Percentiles rank a stretch among this genome's conserved stretches.
phyloP scores from a whole-genome alignment of 2,888 invertebrate genomes.

The Trichopoda pennipes region DNA sequence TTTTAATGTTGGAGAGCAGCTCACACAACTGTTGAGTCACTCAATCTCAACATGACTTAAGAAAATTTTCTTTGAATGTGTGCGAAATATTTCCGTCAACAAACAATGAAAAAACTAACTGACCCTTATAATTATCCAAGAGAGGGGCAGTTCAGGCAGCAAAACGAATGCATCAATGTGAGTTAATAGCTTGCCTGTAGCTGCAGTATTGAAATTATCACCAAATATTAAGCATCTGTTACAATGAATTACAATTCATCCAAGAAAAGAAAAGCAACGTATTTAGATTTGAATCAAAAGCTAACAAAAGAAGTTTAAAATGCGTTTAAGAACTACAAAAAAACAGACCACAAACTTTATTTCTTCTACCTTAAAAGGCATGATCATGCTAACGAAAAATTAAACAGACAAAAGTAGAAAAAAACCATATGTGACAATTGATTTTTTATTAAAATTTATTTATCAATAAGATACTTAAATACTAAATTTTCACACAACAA shows the following conservation, averaged over 20 bases:
- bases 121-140: conserved; percentile 40
- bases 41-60: conserved; percentile 10
- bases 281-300: conserved; percentile 11
- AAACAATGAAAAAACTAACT: conserved; percentile 35
- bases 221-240: conserved; percentile 61
- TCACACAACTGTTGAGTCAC: conserved; percentile 17
- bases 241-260: not conserved
- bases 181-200: conserved; percentile 33
- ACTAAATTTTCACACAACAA: not conserved
- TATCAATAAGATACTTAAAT: no score
- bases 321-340: conserved; percentile 48
- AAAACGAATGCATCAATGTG: not conserved
- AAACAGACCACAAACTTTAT: conserved; percentile 45
- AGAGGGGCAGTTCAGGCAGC: not conserved
- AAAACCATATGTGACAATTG: conserved; percentile 57
- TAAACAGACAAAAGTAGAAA: not conserved
- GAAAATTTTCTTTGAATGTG: conserved; percentile 18
- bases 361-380: not conserved
- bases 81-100: conserved; percentile 65
- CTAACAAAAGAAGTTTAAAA: conserved; percentile 42
- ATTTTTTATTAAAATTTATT: not conserved
- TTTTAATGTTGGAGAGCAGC: not conserved
- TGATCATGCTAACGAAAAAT: conserved; percentile 25
- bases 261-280: not conserved
- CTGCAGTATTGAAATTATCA: conserved; percentile 9